Percentiles rank a stretch among this genome's conserved stretches.
Conservation (phyloP, 2,113 vertebrate species). For the Urocitellus parryii region DNA sequence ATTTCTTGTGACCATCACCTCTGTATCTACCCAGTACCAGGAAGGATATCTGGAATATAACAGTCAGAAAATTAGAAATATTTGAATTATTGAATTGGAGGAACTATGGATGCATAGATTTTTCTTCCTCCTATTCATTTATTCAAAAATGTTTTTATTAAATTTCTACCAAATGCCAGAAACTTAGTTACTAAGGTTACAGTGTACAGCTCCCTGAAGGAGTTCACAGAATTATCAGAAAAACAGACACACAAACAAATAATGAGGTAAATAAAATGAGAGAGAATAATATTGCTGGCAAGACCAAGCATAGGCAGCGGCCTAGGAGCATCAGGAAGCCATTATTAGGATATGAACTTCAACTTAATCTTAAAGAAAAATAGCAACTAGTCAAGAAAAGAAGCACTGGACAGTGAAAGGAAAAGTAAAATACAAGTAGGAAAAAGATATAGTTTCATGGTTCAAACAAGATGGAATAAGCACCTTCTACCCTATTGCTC, state of each 20-base stretch:
- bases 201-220: background rate
- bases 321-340: background rate
- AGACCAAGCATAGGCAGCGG: background rate
- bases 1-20: background rate
- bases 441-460: too few species aligned
- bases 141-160: background rate
- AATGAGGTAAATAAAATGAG: background rate
- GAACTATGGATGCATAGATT: background rate
- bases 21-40: background rate
- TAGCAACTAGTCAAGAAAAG: background rate
- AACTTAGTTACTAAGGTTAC: background rate
- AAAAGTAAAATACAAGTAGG: background rate
- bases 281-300: background rate
- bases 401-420: background rate
- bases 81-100: background rate
- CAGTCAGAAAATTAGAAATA: background rate
- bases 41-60: background rate
- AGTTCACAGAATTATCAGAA: background rate
- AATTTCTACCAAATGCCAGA: background rate
- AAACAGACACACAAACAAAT: background rate
- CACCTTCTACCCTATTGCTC: background rate
- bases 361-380: background rate
- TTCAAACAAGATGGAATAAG: background rate
- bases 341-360: background rate
- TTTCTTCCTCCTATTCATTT: background rate